Percentiles rank a stretch among this genome's conserved stretches.
Conservation (phyloP, 2,113 vertebrate species). For the Oreotragus oreotragus region DNA sequence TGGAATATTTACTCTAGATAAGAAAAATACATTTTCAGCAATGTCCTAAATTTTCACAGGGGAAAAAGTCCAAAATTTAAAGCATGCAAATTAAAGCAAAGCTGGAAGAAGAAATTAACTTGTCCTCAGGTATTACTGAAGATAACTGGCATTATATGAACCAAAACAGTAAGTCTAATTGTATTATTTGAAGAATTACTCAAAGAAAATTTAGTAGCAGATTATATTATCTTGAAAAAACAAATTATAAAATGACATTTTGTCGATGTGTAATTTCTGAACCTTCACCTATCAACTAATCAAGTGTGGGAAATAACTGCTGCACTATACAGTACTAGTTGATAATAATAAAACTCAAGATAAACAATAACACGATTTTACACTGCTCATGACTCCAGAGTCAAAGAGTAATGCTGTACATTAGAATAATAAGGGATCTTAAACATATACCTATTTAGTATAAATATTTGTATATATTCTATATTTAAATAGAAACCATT, state of each 20-base stretch:
- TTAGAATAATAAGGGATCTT: background rate
- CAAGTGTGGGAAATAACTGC: background rate
- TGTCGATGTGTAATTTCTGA: background rate
- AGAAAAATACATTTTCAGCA: conserved; percentile 10
- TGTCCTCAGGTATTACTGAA: conserved; percentile 14
- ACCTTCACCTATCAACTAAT: conserved; percentile 12
- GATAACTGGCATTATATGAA: background rate
- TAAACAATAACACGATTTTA: background rate
- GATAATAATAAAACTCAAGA: background rate
- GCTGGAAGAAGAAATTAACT: conserved; percentile 37
- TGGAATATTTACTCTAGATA: background rate
- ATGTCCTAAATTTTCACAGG: background rate
- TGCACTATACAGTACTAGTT: background rate
- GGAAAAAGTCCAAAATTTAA: conserved; percentile 25
- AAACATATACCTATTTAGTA: background rate
- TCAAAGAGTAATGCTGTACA: background rate
- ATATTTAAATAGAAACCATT: conserved; percentile 2
- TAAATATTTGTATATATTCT: background rate
- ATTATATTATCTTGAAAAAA: conserved; percentile 22
- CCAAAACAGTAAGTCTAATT: conserved; percentile 5
- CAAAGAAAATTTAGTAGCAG: background rate
- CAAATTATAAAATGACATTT: background rate
- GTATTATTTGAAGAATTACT: background rate
- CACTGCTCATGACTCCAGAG: conserved; percentile 4
- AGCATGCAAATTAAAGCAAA: conserved; percentile 30